These are phyloP conservation scores for Tetramorium simillimum DNA, from an alignment of 1,140 invertebrate species.

Conservation along the genomic window DNA sequence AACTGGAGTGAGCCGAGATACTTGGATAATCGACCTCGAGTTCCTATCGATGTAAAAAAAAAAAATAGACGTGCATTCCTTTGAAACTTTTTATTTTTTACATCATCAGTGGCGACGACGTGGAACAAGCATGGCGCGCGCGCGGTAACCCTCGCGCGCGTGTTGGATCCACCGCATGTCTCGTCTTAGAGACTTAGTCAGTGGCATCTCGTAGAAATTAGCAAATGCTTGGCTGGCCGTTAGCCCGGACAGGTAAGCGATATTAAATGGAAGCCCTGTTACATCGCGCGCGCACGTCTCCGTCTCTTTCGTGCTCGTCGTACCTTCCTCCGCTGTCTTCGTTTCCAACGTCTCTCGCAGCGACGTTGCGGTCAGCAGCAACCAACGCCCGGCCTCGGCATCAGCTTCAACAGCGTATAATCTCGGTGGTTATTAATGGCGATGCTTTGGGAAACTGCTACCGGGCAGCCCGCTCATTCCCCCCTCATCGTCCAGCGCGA, in stretches of 20 bases:
- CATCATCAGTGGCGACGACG: not conserved
- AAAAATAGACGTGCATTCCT: not conserved
- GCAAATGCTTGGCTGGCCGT: slow-evolving; percentile 78
- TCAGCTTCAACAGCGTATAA: slow-evolving; percentile 80
- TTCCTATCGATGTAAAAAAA: not conserved
- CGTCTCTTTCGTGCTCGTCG: not conserved
- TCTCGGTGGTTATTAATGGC: slow-evolving; percentile 84
- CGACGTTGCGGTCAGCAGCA: slow-evolving; percentile 65
- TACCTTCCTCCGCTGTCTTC: slow-evolving; percentile 69
- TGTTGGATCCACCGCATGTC: slow-evolving; percentile 4
- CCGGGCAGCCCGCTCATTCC: slow-evolving; percentile 78
- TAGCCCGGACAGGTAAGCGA: slow-evolving; percentile 75
- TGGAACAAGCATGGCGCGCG: not conserved
- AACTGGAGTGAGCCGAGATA: not conserved
- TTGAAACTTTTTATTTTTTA: not conserved
- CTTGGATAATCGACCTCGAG: too few relatives aligned
- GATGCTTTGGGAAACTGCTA: slow-evolving; percentile 84
- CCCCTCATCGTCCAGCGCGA: slow-evolving; percentile 69
- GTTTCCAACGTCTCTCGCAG: slow-evolving; percentile 61
- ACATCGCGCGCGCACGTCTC: slow-evolving; percentile 55
- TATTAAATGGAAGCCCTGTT: slow-evolving; percentile 81
- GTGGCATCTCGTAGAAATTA: slow-evolving; percentile 81
- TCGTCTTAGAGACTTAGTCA: slow-evolving; percentile 34
- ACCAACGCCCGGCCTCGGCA: slow-evolving; percentile 34
- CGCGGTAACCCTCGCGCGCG: not conserved